These are phyloP conservation scores for Ambastaia sidthimunki DNA, from an alignment of 2,797 vertebrate genomes.

Conservation along the genomic window DNA sequence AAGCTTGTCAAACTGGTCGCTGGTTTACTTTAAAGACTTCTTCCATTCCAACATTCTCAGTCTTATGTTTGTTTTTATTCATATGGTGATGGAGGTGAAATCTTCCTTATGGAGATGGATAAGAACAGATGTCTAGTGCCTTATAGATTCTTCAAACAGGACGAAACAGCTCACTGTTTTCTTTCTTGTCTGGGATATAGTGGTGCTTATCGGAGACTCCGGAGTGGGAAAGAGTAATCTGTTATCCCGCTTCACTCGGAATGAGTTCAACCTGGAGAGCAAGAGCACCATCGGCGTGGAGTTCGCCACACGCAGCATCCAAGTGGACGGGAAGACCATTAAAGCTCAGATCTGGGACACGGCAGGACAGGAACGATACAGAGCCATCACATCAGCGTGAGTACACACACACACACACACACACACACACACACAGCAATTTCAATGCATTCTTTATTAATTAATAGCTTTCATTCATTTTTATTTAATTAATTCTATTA, in stretches of 20 bases:
- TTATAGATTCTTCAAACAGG: neutral
- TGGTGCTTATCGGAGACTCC: constrained; percentile 95
- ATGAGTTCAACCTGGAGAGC: constrained; percentile 97
- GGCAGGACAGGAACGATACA: constrained; percentile 94
- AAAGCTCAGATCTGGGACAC: constrained; percentile 99
- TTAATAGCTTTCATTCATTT: no score
- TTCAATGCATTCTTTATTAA: no score
- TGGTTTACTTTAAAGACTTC: constrained; percentile 4
- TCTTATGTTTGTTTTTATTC: neutral
- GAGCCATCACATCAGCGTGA: constrained; percentile 96
- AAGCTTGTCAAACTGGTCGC: constrained; percentile 1
- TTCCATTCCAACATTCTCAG: neutral
- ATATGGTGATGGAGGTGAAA: neutral
- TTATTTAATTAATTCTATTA: no score
- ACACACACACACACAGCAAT: no score
- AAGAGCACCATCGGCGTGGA: constrained; percentile 98
- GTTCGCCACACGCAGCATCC: constrained; percentile 96
- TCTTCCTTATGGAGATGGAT: neutral
- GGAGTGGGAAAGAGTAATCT: constrained; percentile 97
- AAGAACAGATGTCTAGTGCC: neutral
- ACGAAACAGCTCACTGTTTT: neutral
- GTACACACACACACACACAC: constrained; percentile 59
- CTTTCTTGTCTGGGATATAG: constrained; percentile 63
- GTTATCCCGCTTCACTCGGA: constrained; percentile 94
- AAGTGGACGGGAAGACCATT: constrained; percentile 95